These are phyloP conservation scores for Tetragonula carbonaria DNA, from an alignment of 2,888 invertebrate genomes.

Conservation along the genomic window DNA sequence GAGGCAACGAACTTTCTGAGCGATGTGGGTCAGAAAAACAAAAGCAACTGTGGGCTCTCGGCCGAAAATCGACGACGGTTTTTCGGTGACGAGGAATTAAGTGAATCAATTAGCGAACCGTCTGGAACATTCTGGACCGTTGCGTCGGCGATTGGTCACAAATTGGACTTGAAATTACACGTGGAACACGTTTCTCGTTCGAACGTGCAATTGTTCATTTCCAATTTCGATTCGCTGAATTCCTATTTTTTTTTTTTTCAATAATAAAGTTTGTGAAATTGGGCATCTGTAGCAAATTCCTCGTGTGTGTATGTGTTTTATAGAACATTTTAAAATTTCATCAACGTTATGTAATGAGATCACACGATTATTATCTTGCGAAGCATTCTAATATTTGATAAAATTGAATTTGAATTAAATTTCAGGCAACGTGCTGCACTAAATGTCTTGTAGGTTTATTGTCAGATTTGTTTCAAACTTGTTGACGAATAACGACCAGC, in stretches of 20 bases:
- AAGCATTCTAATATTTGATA: too few relatives aligned
- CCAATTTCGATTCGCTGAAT: neutral
- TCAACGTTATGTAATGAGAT: neutral
- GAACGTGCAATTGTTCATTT: neutral
- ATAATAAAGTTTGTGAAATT: neutral
- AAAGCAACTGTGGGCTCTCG: constrained; percentile 19
- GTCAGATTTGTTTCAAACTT: too few relatives aligned
- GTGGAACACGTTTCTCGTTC: too few relatives aligned
- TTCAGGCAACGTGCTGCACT: too few relatives aligned
- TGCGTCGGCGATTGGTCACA: neutral
- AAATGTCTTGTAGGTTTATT: too few relatives aligned
- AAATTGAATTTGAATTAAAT: too few relatives aligned
- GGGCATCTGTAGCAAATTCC: too few relatives aligned
- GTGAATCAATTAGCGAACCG: constrained; percentile 29
- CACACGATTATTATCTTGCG: neutral
- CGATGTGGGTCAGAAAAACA: constrained; percentile 82
- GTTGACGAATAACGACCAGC: too few relatives aligned
- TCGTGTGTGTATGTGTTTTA: neutral
- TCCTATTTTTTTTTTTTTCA: neutral
- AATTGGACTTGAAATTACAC: neutral
- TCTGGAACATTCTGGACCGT: neutral
- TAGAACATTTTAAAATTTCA: neutral
- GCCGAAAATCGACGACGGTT: neutral
- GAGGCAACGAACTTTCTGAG: constrained; percentile 80
- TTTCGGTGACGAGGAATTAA: constrained; percentile 4